These are phyloP conservation scores for Luidia sarsii DNA, from an alignment of 53 echinoderm and acorn worm genomes.

Conservation along the genomic window DNA sequence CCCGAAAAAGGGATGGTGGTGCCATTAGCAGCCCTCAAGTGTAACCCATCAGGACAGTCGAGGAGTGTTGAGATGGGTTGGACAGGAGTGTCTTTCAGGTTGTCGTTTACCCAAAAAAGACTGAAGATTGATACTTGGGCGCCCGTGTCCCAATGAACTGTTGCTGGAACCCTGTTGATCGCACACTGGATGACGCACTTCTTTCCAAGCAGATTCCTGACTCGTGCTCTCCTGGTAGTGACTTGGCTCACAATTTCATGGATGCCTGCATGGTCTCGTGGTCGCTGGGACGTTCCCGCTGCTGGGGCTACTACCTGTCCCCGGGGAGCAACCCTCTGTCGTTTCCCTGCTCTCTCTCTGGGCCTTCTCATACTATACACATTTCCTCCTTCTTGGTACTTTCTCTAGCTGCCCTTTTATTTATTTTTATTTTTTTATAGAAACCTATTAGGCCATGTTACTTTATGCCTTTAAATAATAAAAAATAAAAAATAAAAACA, in stretches of 20 bases:
- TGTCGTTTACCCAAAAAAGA: neutral
- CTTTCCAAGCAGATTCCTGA: slow-evolving; percentile 23
- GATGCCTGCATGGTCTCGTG: neutral
- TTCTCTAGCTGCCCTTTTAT: too few species aligned
- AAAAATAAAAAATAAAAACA: too few species aligned
- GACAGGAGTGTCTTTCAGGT: neutral
- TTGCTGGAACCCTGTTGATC: slow-evolving; percentile 1
- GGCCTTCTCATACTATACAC: too few species aligned
- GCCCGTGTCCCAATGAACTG: slow-evolving; percentile 40
- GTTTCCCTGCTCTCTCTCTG: slow-evolving; percentile 48
- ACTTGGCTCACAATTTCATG: neutral
- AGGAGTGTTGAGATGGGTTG: slow-evolving; percentile 24
- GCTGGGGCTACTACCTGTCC: slow-evolving; percentile 33
- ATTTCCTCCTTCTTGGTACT: too few species aligned
- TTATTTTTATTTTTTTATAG: too few species aligned
- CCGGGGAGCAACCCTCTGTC: slow-evolving; percentile 23
- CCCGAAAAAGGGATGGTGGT: slow-evolving; percentile 22
- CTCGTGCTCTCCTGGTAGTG: neutral
- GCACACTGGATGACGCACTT: slow-evolving; percentile 9
- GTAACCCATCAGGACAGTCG: neutral
- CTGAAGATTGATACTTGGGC: slow-evolving; percentile 27
- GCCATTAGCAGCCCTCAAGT: slow-evolving; percentile 49
- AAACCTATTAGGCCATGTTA: too few species aligned
- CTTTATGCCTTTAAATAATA: too few species aligned
- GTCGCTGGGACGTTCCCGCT: neutral